Conservation (phyloP, 2,888 invertebrate genomes). For the Eupelmus urozonus region DNA sequence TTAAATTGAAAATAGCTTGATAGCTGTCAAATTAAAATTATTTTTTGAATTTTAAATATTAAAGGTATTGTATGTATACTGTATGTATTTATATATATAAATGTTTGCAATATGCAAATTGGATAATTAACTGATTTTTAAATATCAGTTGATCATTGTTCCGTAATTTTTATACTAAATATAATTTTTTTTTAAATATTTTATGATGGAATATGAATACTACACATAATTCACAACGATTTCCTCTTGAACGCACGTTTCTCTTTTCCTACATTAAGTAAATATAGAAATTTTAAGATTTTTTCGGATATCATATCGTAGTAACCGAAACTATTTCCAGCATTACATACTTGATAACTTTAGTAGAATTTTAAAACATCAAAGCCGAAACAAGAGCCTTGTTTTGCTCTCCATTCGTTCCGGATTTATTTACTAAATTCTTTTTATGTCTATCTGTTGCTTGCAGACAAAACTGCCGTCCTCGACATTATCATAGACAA, state of each 20-base stretch:
- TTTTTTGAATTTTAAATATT: too few species aligned
- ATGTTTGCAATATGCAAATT: too few species aligned
- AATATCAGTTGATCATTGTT: constrained; percentile 14
- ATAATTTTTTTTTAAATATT: constrained; percentile 19
- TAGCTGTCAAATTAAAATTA: too few species aligned
- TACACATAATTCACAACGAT: neutral
- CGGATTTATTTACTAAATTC: constrained; percentile 31
- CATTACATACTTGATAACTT: neutral
- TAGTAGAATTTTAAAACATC: neutral
- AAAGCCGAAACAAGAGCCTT: neutral
- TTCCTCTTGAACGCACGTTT: constrained; percentile 30
- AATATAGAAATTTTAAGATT: neutral
- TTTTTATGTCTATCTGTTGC: constrained; percentile 58
- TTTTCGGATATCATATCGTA: neutral
- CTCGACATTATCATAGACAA: constrained; percentile 72
- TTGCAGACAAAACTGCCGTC: constrained; percentile 74
- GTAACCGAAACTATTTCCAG: neutral
- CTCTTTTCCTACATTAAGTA: constrained; percentile 5
- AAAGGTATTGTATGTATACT: too few species aligned
- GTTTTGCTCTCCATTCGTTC: neutral
- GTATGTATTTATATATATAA: too few species aligned
- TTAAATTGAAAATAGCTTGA: too few species aligned
- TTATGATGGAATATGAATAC: neutral
- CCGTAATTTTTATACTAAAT: constrained; percentile 31
- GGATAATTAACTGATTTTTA: neutral